Conservation (phyloP, 2,888 invertebrate genomes). For the Gortyna flavago region DNA sequence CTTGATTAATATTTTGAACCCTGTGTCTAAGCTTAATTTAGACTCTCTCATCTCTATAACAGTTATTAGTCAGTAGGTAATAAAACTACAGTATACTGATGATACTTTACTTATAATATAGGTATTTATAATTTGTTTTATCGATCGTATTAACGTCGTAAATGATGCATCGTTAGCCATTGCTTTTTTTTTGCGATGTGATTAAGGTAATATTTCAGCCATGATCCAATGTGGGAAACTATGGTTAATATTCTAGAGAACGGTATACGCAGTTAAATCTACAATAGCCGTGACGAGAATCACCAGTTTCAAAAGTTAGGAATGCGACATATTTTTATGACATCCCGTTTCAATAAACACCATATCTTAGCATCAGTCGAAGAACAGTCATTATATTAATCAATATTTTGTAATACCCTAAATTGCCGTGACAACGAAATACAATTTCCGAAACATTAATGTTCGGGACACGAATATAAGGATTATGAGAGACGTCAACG, state of each 20-base stretch:
- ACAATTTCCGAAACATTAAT: constrained; percentile 47
- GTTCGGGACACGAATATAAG: constrained; percentile 64
- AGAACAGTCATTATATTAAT: constrained; percentile 23
- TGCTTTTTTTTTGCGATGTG: not conserved
- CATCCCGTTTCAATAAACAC: constrained; percentile 14
- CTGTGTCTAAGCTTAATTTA: constrained; percentile 6
- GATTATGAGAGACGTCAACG: constrained; percentile 70
- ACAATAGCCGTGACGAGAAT: not conserved
- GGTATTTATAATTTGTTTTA: constrained; percentile 16
- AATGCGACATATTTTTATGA: constrained; percentile 20
- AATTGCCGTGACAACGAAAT: constrained; percentile 23
- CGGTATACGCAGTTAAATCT: not conserved
- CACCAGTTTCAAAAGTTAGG: not conserved
- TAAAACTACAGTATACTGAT: constrained; percentile 4
- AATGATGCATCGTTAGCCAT: not conserved
- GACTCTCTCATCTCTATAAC: not conserved
- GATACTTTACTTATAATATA: not conserved
- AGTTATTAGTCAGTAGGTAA: constrained; percentile 28
- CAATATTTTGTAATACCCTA: constrained; percentile 39
- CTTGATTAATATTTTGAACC: constrained; percentile 26
- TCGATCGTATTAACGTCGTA: not conserved
- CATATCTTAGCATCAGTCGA: constrained; percentile 16
- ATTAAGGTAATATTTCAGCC: not conserved
- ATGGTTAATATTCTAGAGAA: not conserved
- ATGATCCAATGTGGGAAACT: not conserved